These are phyloP conservation scores for Catocala sponsa DNA, from an alignment of 2,888 invertebrate genomes.

Conservation along the genomic window DNA sequence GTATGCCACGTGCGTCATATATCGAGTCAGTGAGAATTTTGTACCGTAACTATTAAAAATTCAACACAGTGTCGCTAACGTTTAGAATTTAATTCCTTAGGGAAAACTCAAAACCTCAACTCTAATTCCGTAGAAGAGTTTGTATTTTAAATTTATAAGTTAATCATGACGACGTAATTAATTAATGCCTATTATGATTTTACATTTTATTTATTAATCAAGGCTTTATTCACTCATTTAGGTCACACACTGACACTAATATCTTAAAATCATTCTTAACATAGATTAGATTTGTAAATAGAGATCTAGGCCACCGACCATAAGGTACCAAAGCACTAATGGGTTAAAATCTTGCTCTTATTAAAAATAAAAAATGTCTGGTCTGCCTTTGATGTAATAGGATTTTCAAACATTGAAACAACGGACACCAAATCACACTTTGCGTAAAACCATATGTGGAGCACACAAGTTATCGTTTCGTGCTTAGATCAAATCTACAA, in stretches of 20 bases:
- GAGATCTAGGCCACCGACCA: too few species aligned
- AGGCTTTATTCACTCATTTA: background rate
- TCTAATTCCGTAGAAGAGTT: slow-evolving; percentile 1
- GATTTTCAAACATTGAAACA: too few species aligned
- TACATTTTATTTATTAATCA: too few species aligned
- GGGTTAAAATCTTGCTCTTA: too few species aligned
- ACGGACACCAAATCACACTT: too few species aligned
- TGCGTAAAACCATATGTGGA: too few species aligned
- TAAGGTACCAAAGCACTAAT: too few species aligned
- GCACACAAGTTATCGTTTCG: too few species aligned
- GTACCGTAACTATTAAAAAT: slow-evolving; percentile 13
- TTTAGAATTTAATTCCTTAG: slow-evolving; percentile 6
- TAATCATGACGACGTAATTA: slow-evolving; percentile 3
- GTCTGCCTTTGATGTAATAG: too few species aligned
- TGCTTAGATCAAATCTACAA: too few species aligned
- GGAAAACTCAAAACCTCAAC: slow-evolving; percentile 13
- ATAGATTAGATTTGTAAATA: background rate
- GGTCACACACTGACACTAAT: too few species aligned
- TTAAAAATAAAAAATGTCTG: too few species aligned
- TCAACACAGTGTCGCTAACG: slow-evolving; percentile 1
- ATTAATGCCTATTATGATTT: background rate
- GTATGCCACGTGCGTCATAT: slow-evolving; percentile 8
- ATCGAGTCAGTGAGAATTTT: slow-evolving; percentile 4
- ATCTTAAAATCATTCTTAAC: background rate
- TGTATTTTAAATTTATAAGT: background rate